Evolutionary conservation across 2,113 vertebrate species (phyloP).

Genomic region (Actenoides hombroni): DNA sequence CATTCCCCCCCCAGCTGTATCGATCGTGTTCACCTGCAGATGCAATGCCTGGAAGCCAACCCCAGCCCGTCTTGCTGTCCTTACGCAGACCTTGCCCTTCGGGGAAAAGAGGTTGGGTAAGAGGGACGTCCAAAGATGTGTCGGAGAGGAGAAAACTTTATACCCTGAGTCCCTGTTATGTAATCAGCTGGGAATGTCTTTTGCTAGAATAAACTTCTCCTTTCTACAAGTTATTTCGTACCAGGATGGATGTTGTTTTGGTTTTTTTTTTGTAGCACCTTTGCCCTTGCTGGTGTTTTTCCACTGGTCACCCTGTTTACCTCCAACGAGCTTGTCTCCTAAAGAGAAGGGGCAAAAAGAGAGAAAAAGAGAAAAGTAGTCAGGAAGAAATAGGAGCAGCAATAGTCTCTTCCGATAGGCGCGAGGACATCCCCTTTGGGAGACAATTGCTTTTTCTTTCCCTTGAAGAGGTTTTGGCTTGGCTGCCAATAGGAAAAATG

Average conservation of each 20-base stretch:
- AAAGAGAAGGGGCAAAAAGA: neutral
- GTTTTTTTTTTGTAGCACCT: neutral
- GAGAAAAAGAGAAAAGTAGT: neutral
- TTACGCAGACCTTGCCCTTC: neutral
- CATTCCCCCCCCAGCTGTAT: neutral
- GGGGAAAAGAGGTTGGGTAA: neutral
- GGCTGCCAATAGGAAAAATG: neutral
- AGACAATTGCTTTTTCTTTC: neutral
- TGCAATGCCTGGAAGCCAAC: fast-evolving
- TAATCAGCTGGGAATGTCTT: neutral
- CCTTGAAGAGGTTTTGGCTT: neutral
- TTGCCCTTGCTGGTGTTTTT: neutral
- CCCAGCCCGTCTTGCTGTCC: neutral
- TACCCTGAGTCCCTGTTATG: fast-evolving
- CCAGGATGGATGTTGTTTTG: fast-evolving
- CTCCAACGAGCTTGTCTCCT: neutral
- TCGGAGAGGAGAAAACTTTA: neutral
- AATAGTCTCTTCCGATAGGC: neutral
- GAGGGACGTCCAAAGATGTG: fast-evolving
- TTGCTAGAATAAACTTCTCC: neutral
- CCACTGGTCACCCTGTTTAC: too few relatives aligned
- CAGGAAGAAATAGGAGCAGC: neutral
- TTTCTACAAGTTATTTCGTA: neutral
- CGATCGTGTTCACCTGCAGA: fast-evolving
- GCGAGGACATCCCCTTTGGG: neutral